Evolutionary conservation across 2,113 vertebrate species (phyloP).

Genomic region (Oplegnathus fasciatus): DNA sequence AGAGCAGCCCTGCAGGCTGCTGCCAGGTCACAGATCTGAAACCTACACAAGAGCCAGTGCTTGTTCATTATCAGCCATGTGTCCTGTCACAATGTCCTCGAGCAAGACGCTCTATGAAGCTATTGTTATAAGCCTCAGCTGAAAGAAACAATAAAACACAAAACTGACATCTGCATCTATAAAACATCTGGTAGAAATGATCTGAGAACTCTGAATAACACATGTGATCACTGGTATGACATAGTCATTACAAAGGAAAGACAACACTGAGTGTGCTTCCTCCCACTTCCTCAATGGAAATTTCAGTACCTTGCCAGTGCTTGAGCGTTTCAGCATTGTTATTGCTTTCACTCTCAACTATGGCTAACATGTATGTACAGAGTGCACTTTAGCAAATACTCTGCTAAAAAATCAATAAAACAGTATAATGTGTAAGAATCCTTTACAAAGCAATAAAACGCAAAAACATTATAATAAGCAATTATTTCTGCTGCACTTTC

Average conservation of each 20-base stretch:
- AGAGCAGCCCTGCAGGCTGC: background rate
- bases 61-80: slow-evolving; percentile 17
- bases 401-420: slow-evolving; percentile 16
- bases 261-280: slow-evolving; percentile 62
- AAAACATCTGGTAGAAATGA: slow-evolving; percentile 46
- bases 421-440: slow-evolving; percentile 22
- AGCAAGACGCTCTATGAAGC: background rate
- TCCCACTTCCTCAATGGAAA: slow-evolving; percentile 83
- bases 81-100: background rate
- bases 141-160: slow-evolving; percentile 31
- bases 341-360: slow-evolving; percentile 70
- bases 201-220: slow-evolving; percentile 80
- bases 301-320: slow-evolving; percentile 76
- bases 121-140: background rate
- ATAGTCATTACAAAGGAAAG: slow-evolving; percentile 86
- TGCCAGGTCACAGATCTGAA: background rate
- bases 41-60: background rate
- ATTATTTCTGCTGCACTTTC: background rate
- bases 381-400: slow-evolving; percentile 52
- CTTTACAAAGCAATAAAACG: slow-evolving; percentile 48
- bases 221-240: slow-evolving; percentile 82
- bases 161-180: slow-evolving; percentile 10
- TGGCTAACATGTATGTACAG: slow-evolving; percentile 74
- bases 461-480: background rate
- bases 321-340: slow-evolving; percentile 63